Conservation (phyloP, 1,140 invertebrate species). For the Cydia pomonella region DNA sequence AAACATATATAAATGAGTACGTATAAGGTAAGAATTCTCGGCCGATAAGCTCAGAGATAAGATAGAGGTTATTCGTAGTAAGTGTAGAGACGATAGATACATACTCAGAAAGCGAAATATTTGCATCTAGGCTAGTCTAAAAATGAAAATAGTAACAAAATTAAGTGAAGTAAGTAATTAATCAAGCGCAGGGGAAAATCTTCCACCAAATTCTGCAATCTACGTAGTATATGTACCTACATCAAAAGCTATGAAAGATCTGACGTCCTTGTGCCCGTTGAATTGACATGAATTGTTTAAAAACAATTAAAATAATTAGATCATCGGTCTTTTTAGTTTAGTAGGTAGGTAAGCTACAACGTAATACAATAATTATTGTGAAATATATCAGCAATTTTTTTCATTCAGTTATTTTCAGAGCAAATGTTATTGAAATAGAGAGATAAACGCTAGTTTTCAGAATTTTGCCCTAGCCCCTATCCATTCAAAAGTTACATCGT, state of each 20-base stretch:
- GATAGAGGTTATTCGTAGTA: background rate
- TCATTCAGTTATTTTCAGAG: background rate
- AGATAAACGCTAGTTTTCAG: background rate
- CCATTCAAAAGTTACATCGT: conserved; percentile 4
- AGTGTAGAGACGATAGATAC: background rate
- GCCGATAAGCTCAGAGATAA: conserved; percentile 2
- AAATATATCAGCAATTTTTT: background rate
- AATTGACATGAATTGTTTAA: background rate
- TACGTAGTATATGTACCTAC: too few relatives aligned
- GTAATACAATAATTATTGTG: conserved; percentile 4
- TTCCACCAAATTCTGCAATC: too few relatives aligned
- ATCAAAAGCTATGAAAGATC: too few relatives aligned
- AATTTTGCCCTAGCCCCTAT: background rate
- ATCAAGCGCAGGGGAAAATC: too few relatives aligned
- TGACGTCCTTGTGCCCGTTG: too few relatives aligned
- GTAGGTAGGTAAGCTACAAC: background rate
- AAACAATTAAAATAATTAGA: background rate
- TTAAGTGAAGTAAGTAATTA: too few relatives aligned
- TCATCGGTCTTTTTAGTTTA: background rate
- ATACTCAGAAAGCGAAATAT: background rate
- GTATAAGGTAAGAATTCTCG: background rate
- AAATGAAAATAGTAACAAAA: too few relatives aligned
- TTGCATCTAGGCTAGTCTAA: too few relatives aligned
- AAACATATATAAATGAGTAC: background rate
- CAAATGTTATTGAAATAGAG: background rate